phyloP scores from a whole-genome alignment of 2,113 vertebrate genomes.

The Trogon melanurus region DNA sequence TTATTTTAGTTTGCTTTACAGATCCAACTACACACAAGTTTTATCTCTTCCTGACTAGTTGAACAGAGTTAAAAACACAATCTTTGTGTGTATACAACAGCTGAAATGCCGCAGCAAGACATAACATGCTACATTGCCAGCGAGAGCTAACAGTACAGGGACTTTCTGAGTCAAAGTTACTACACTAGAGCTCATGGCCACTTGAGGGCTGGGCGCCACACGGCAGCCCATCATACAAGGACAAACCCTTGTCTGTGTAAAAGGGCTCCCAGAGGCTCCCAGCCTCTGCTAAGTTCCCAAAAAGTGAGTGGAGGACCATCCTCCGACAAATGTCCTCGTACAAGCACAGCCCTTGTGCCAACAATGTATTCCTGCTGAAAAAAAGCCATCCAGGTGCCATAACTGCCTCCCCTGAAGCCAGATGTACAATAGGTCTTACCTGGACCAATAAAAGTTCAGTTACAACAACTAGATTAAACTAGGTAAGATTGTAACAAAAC shows the following conservation, averaged over 20 bases:
- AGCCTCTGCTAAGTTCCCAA: not conserved
- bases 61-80: not conserved
- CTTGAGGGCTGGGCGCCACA: not conserved
- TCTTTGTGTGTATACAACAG: not conserved
- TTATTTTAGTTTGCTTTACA: slow-evolving; percentile 41
- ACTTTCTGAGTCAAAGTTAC: not conserved
- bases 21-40: slow-evolving; percentile 23
- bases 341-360: not conserved
- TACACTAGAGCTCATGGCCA: not conserved
- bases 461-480: not conserved
- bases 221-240: not conserved
- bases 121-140: accelerated
- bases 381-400: not conserved
- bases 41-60: slow-evolving; percentile 40
- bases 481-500: not conserved
- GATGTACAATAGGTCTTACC: not conserved
- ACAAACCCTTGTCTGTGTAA: not conserved
- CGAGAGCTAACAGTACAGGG: not conserved
- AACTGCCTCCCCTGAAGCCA: not conserved
- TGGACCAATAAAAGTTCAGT: not conserved
- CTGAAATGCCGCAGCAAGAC: not conserved
- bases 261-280: not conserved
- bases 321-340: not conserved
- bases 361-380: accelerated
- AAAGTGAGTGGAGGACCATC: not conserved